Conservation (phyloP, 92 coral and sea anemone species). For the Bergia puertoricense region DNA sequence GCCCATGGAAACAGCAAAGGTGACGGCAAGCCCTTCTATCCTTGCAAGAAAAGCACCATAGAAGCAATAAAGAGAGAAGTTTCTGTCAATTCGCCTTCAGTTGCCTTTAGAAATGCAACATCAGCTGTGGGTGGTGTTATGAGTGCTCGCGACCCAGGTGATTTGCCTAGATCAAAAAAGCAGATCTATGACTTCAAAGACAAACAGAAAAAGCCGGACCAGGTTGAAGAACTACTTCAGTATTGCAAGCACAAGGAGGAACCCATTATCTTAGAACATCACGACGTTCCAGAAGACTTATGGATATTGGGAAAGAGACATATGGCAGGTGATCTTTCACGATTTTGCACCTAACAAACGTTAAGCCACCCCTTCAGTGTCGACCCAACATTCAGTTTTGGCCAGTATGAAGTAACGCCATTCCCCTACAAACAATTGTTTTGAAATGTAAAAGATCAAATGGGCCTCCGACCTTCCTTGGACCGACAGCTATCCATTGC, state of each 20-base stretch:
- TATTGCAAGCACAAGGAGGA: slow-evolving; percentile 53
- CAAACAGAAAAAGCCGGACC: slow-evolving; percentile 14
- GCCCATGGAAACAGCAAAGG: slow-evolving; percentile 59
- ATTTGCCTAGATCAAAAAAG: slow-evolving; percentile 57
- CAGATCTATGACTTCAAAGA: slow-evolving; percentile 55
- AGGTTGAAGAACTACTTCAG: slow-evolving; percentile 49
- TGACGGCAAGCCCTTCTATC: slow-evolving; percentile 55
- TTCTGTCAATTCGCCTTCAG: slow-evolving; percentile 21
- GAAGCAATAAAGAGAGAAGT: slow-evolving; percentile 38
- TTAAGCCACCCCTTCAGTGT: slow-evolving; percentile 12
- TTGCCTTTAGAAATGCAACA: slow-evolving; percentile 37
- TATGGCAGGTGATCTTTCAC: background rate
- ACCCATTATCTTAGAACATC: slow-evolving; percentile 53
- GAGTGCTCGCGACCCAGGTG: slow-evolving; percentile 46
- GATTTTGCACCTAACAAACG: background rate
- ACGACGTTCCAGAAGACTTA: slow-evolving; percentile 61
- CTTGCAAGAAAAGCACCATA: slow-evolving; percentile 59
- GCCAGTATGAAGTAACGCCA: slow-evolving; percentile 2
- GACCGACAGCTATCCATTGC: background rate
- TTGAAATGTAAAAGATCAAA: background rate
- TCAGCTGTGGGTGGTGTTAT: slow-evolving; percentile 46
- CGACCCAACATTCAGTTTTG: slow-evolving; percentile 6
- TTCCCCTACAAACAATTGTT: background rate
- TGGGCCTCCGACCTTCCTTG: background rate
- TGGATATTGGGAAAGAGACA: slow-evolving; percentile 41